Evolutionary conservation across 1,140 invertebrate species (phyloP), one percentile per base, ranked within the genome.

Genomic region (Drosophila virilis): DNA sequence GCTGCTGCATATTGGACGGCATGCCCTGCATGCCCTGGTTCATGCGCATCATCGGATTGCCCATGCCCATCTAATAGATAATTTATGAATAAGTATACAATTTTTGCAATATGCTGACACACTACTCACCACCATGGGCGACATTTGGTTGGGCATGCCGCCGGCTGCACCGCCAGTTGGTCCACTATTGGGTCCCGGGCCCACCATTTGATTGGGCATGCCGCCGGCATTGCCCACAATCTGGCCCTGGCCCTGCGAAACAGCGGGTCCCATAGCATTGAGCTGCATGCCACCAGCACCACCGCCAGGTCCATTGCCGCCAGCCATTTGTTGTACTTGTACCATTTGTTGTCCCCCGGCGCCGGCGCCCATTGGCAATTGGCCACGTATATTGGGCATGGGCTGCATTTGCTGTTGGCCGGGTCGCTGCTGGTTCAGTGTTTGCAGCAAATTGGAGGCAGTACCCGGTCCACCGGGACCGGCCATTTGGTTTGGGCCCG

Each of bases 401-500:
- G 91, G 85, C 8, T 86, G 90, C 84, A 91, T 92, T 70, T 90
- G 86, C 68, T 80, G 78, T 42, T 92, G 91, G 0, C 91, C 90
- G 1, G 90, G 90, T 3, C 91, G 75, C 69, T 92, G 91, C 43
- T 92, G 91, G 40, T 90, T 92, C 8, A 92, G 55, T 2, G 88
- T 78, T 46, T 92, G 91, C 8, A 92, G 58, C 6, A 92, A 60
- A 58, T 92, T 92, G 0, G 91, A 91, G 2, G 91, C 91, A 1
- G 91, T 80, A 3, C 81, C 91, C 0, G 90, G 74, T 0, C 81
- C 90, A 10, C 82, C 88, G 0, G 90, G 76, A 8, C 83, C 88
- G 0, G 92, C 91, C 92, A 93, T 93, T 67, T 93, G 93, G 92
- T 93, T 94, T 1, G 74, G 77, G 91, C 93, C 78, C 86, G 93